Evolutionary conservation across 2,888 invertebrate genomes (phyloP).

Genomic region (Drosophila nr. perissopoda): DNA sequence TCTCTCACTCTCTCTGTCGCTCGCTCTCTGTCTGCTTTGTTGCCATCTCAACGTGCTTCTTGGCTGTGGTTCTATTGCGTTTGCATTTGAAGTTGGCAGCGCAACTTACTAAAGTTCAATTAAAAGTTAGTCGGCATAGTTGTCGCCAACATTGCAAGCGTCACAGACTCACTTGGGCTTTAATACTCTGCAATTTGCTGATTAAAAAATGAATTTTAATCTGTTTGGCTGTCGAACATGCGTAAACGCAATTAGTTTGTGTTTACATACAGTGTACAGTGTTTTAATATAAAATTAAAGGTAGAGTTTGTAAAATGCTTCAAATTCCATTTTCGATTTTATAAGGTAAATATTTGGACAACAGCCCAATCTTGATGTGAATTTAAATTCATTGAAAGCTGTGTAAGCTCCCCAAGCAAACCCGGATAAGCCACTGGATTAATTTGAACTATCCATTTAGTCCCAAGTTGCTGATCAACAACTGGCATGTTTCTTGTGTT

Average conservation of each 20-base stretch:
- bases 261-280: neutral
- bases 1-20: conserved; percentile 4
- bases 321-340: neutral
- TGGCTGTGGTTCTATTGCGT: conserved; percentile 37
- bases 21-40: neutral
- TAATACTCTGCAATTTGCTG: conserved; percentile 26
- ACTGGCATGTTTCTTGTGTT: neutral
- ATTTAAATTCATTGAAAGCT: neutral
- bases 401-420: neutral
- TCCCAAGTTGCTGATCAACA: neutral
- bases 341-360: neutral
- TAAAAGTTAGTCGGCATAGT: conserved; percentile 63
- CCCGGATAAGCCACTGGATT: neutral
- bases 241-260: neutral
- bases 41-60: conserved; percentile 9
- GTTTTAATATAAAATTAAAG: neutral
- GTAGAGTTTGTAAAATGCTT: neutral
- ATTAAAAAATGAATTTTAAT: conserved; percentile 11
- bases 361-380: neutral
- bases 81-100: conserved; percentile 40
- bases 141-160: conserved; percentile 7
- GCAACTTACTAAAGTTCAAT: conserved; percentile 74
- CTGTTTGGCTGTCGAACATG: neutral
- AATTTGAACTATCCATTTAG: neutral
- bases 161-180: conserved; percentile 12